These are phyloP conservation scores for Perognathus longimembris DNA, from an alignment of 2,113 vertebrate genomes.

Conservation along the genomic window DNA sequence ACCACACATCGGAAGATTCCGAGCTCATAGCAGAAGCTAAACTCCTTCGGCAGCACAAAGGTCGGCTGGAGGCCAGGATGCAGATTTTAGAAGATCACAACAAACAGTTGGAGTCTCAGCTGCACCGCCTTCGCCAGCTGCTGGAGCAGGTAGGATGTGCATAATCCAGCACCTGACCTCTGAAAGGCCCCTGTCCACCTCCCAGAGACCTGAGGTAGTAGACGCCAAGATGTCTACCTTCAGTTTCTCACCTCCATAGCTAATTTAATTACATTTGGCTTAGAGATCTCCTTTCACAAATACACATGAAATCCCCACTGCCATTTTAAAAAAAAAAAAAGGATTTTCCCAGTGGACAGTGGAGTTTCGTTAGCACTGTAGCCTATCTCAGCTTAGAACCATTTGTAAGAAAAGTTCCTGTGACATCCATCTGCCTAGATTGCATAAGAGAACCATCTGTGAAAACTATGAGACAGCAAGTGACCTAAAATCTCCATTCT, in stretches of 20 bases:
- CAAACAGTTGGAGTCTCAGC: constrained; percentile 97
- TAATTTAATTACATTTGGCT: neutral
- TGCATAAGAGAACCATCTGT: neutral
- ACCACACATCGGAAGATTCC: constrained; percentile 91
- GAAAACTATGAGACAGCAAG: neutral
- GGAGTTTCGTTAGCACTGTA: neutral
- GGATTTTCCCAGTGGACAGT: neutral
- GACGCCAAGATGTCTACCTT: neutral
- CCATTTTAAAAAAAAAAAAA: neutral
- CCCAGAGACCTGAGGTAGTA: no score
- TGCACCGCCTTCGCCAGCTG: constrained; percentile 95
- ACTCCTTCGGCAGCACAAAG: constrained; percentile 97
- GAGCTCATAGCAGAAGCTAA: constrained; percentile 92
- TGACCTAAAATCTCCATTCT: neutral
- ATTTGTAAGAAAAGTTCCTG: neutral
- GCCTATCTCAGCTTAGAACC: neutral
- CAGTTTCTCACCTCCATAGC: neutral
- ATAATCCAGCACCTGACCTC: accelerated
- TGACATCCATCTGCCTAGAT: neutral
- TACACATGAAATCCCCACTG: neutral
- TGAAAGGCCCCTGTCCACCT: accelerated
- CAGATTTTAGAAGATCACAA: constrained; percentile 99
- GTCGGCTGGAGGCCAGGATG: constrained; percentile 97
- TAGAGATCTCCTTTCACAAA: neutral
- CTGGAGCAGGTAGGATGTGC: constrained; percentile 93